phyloP scores from a whole-genome alignment of 2,113 vertebrate genomes.

The Epinephelus fuscoguttatus region DNA sequence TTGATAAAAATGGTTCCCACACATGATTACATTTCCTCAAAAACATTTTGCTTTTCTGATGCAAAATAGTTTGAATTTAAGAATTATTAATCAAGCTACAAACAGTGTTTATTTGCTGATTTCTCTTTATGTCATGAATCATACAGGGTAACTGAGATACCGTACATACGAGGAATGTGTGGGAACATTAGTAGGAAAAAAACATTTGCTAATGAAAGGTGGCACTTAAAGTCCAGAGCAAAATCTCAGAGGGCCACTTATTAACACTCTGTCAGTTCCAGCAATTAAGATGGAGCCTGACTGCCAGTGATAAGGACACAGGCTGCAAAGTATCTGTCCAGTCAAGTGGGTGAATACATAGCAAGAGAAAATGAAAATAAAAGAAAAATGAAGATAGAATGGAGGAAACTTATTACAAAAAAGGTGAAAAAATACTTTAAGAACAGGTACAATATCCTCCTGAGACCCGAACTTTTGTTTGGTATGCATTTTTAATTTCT shows the following conservation, averaged over 20 bases:
- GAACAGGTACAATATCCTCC: no score
- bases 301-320: slow-evolving; percentile 4
- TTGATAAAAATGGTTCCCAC: not conserved
- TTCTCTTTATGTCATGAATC: slow-evolving; percentile 11
- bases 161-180: slow-evolving; percentile 19
- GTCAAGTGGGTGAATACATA: no score
- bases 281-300: slow-evolving; percentile 1
- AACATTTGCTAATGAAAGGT: slow-evolving; percentile 28
- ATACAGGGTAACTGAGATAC: not conserved
- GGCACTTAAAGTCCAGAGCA: not conserved
- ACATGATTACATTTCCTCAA: not conserved
- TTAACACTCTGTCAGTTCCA: slow-evolving; percentile 3
- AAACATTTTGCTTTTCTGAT: not conserved
- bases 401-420: no score
- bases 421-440: no score
- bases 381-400: no score
- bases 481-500: no score
- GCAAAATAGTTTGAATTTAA: not conserved
- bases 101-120: not conserved
- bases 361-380: no score
- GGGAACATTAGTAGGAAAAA: slow-evolving; percentile 30
- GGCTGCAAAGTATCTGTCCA: not conserved
- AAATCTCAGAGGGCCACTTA: slow-evolving; percentile 4
- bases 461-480: no score
- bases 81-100: not conserved